phyloP scores from a whole-genome alignment of 2,888 invertebrate species.

The Rotaria macrura region DNA sequence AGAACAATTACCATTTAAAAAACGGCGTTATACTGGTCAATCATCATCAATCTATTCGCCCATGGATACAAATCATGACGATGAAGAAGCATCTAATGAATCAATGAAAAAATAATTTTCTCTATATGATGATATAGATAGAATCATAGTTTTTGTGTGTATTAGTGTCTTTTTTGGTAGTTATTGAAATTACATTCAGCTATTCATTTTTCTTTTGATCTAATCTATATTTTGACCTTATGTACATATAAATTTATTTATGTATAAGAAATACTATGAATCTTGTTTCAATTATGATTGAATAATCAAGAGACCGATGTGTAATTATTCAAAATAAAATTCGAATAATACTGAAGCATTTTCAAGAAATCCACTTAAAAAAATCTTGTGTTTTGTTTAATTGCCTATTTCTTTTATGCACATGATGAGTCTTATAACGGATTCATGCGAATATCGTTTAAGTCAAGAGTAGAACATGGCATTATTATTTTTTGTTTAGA shows the following conservation, averaged over 20 bases:
- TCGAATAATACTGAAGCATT: too few species aligned
- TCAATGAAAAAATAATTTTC: background rate
- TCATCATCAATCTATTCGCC: background rate
- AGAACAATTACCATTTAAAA: constrained; percentile 18
- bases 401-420: too few species aligned
- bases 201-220: background rate
- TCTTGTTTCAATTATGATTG: background rate
- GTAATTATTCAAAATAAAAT: too few species aligned
- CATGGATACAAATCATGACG: background rate
- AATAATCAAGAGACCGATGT: background rate
- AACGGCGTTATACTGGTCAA: background rate
- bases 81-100: background rate
- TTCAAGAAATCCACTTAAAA: too few species aligned
- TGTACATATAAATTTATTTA: background rate
- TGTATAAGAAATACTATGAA: background rate
- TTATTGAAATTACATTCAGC: background rate
- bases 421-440: too few species aligned
- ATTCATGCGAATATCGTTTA: too few species aligned
- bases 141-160: too few species aligned
- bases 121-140: too few species aligned
- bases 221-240: background rate
- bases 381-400: too few species aligned
- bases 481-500: too few species aligned
- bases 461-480: too few species aligned
- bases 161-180: too few species aligned